These are phyloP conservation scores for Sternotherus odoratus DNA, from an alignment of 2,797 vertebrate species.

Conservation along the genomic window DNA sequence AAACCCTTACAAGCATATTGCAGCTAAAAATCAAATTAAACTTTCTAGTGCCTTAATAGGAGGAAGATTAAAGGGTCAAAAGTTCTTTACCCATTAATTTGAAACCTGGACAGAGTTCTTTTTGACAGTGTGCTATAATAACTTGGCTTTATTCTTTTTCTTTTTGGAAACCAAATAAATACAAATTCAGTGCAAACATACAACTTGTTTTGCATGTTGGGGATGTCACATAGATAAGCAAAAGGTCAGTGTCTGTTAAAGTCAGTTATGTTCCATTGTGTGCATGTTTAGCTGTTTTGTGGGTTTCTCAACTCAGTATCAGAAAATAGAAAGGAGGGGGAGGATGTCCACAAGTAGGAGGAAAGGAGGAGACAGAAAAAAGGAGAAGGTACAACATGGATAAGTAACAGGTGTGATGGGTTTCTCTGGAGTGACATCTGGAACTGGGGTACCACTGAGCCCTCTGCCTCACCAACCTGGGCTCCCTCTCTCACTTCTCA, in stretches of 20 bases:
- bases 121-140: neutral
- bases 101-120: neutral
- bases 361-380: neutral
- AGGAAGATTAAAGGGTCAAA: neutral
- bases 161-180: conserved; percentile 31
- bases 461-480: too few relatives aligned
- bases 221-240: neutral
- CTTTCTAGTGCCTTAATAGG: neutral
- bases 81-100: conserved; percentile 5
- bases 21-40: conserved; percentile 34
- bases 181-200: neutral
- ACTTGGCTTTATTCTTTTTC: neutral
- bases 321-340: conserved; percentile 24
- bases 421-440: too few relatives aligned
- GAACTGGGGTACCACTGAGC: too few relatives aligned
- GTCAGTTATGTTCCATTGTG: neutral
- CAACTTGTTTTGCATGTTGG: neutral
- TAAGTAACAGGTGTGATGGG: neutral
- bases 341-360: conserved; percentile 1
- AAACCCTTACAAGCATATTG: conserved; percentile 25
- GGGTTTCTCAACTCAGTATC: conserved; percentile 4
- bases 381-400: neutral
- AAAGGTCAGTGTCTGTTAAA: neutral
- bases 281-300: conserved; percentile 17
- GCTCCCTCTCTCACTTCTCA: too few relatives aligned